These are phyloP conservation scores for Lasioglossum oenotherae DNA, from an alignment of 2,888 invertebrate genomes.

Conservation along the genomic window DNA sequence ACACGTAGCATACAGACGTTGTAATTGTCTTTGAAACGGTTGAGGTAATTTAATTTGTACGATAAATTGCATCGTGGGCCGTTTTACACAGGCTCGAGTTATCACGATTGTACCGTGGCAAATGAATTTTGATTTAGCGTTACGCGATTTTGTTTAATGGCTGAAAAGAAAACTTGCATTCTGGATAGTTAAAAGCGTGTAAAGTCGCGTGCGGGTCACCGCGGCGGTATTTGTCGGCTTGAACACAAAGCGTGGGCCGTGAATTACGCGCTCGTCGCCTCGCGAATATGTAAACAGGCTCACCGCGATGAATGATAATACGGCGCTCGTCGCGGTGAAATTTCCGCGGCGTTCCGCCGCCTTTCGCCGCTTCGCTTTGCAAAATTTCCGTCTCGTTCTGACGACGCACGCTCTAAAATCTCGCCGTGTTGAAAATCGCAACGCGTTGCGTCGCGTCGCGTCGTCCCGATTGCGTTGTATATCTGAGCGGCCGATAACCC, in stretches of 20 bases:
- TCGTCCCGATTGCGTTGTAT: slow-evolving; percentile 32
- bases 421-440: not conserved
- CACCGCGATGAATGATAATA: slow-evolving; percentile 19
- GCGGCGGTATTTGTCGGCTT: slow-evolving; percentile 19
- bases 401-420: not conserved
- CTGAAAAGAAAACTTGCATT: not conserved
- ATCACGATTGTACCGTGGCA: not conserved
- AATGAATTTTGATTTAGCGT: not conserved
- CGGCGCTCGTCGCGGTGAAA: slow-evolving; percentile 19
- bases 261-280: slow-evolving; percentile 20
- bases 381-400: slow-evolving; percentile 14
- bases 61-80: too few species aligned
- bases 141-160: not conserved
- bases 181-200: slow-evolving; percentile 3
- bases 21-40: too few species aligned
- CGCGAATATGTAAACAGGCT: slow-evolving; percentile 33
- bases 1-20: too few species aligned
- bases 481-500: slow-evolving; percentile 53
- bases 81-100: too few species aligned
- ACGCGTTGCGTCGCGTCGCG: slow-evolving; percentile 26
- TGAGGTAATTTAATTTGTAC: too few species aligned
- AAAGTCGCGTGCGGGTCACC: slow-evolving; percentile 17
- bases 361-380: not conserved
- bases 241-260: slow-evolving; percentile 1
- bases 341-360: slow-evolving; percentile 15